Evolutionary conservation across 2,797 vertebrate species (phyloP), one percentile per base, ranked within the genome.

Genomic region (Bryconaethiops microstoma): DNA sequence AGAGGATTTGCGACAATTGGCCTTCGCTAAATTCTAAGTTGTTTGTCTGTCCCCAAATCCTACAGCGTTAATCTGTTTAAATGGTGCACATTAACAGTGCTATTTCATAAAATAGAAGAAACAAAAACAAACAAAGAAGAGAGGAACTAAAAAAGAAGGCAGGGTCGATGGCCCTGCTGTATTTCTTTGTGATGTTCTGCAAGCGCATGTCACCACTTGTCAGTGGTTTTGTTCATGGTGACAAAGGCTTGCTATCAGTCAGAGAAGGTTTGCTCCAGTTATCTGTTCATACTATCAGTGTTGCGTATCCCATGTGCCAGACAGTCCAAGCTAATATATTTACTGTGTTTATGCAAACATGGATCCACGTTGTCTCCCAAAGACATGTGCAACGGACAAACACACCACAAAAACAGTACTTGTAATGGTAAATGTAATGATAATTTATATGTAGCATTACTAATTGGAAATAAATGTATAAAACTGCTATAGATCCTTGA

Each of bases 221-320:
- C 77, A 76, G 74, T 78, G 81, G 69, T 83, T 88, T 78, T 87
- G 86, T 88, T 75, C 73, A 77, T 76, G 72, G 73, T 80, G 82
- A 75, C 81, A 63, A 83, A 85, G 65, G 17, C 77, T 77, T 75
- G 78, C 88, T 90, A 90, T 91, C 87, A 83, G 72, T 68, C 52
- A 74, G 83, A 86, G 76, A 57, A 82, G 80, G 82, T 86, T 90
- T 87, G 87, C 82, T 89, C 84, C 81, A 81, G 88, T 88, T 85
- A 21, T 17, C 77, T 79, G 83, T 84, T 88, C 88, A 87, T 86
- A 77, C 79, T 75, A 60, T 71, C 72, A 67, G 72, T 5, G 0
- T 35, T 76, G 72, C 89, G 90, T 88, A 62, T 60, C 64, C 68
- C 87, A 84, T 86, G 83, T 84, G 82, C 84, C 84, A 75, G 42